Percentiles rank a stretch among this genome's conserved stretches.
Evolutionary conservation across 2,888 invertebrate species (phyloP).

Genomic region (Epinotia ramella): DNA sequence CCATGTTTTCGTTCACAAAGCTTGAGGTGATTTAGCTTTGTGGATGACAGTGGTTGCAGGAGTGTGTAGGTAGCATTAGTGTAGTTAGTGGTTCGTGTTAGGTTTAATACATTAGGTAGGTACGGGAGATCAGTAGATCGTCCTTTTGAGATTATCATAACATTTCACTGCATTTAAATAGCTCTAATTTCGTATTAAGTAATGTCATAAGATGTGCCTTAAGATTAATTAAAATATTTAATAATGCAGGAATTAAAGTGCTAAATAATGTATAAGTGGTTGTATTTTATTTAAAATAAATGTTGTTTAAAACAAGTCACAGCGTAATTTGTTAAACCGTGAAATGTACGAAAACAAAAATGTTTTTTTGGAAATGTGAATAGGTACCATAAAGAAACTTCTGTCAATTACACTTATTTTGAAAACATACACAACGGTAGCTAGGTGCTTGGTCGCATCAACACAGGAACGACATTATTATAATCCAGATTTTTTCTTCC

Average conservation of each 20-base stretch:
- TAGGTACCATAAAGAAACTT: neutral
- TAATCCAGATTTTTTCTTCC: slow-evolving; percentile 28
- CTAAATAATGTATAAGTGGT: neutral
- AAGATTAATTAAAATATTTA: slow-evolving; percentile 22
- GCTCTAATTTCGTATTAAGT: slow-evolving; percentile 1
- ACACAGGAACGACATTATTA: neutral
- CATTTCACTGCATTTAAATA: slow-evolving; percentile 36
- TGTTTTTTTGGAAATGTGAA: neutral
- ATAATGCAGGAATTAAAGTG: slow-evolving; percentile 9
- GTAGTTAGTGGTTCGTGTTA: neutral
- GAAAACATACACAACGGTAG: neutral
- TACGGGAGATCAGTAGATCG: neutral
- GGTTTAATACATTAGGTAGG: neutral
- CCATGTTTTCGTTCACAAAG: slow-evolving; percentile 65
- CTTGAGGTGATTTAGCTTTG: slow-evolving; percentile 59
- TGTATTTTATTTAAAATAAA: slow-evolving; percentile 2
- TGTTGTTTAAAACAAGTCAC: neutral
- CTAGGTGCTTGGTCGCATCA: neutral
- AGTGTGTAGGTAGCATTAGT: slow-evolving; percentile 37
- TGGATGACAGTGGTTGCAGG: slow-evolving; percentile 58
- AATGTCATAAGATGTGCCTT: slow-evolving; percentile 26
- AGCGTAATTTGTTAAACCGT: neutral
- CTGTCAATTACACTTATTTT: neutral
- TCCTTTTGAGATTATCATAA: slow-evolving; percentile 20
- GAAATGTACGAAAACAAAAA: neutral